These are phyloP conservation scores for Parochlus steinenii DNA, from an alignment of 2,888 invertebrate genomes.

Conservation along the genomic window DNA sequence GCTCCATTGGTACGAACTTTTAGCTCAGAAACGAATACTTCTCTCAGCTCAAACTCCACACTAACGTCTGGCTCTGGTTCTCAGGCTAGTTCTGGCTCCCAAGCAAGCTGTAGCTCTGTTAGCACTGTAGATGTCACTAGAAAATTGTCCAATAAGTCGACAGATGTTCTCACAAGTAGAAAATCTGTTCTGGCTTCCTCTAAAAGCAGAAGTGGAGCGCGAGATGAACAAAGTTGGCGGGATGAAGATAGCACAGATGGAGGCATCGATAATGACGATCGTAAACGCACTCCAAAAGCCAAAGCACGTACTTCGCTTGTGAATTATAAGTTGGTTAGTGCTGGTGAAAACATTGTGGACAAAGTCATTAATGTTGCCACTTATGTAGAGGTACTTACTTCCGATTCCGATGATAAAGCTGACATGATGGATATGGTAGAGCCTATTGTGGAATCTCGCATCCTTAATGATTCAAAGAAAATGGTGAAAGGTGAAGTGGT, in stretches of 20 bases:
- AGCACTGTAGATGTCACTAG: conserved; percentile 44
- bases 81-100: conserved; percentile 49
- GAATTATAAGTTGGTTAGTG: conserved; percentile 22
- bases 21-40: conserved; percentile 56
- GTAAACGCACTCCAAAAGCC: conserved; percentile 28
- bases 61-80: conserved; percentile 59
- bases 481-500: conserved; percentile 14
- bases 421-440: too few species aligned
- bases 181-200: conserved; percentile 78
- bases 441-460: neutral
- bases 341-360: conserved; percentile 25
- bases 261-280: conserved; percentile 27
- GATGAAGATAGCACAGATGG: conserved; percentile 37
- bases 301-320: conserved; percentile 24
- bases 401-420: conserved; percentile 28
- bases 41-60: conserved; percentile 52
- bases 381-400: conserved; percentile 27
- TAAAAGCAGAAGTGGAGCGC: conserved; percentile 67
- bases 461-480: conserved; percentile 2
- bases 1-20: conserved; percentile 46
- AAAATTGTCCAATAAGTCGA: conserved; percentile 61
- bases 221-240: conserved; percentile 54
- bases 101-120: conserved; percentile 42
- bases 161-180: conserved; percentile 41
- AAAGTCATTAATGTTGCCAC: conserved; percentile 30